Evolutionary conservation across 2,113 vertebrate species (phyloP).

Genomic region (Ranitomeya variabilis): DNA sequence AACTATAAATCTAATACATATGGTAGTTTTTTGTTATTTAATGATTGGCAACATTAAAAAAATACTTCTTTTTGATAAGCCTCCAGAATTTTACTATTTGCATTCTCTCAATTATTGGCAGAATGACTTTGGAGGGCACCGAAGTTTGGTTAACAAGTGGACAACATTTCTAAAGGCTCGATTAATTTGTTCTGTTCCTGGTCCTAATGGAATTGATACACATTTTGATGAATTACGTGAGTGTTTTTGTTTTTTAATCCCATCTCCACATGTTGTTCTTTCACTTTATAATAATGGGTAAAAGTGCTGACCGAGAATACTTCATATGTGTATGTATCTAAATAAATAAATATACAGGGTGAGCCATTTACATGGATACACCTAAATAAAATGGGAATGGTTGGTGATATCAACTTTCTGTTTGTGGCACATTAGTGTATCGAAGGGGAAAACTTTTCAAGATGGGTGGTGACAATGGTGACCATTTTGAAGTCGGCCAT

Average conservation of each 20-base stretch:
- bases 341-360: too few species aligned
- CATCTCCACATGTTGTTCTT: too few species aligned
- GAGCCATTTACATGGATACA: too few species aligned
- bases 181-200: conserved; percentile 93
- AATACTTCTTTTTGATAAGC: background rate
- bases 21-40: background rate
- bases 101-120: conserved; percentile 63
- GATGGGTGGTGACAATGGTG: too few species aligned
- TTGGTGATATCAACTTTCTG: too few species aligned
- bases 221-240: conserved; percentile 97
- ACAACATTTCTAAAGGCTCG: conserved; percentile 97
- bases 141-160: conserved; percentile 98
- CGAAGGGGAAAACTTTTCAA: too few species aligned
- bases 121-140: conserved; percentile 97
- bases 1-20: background rate
- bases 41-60: background rate
- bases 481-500: too few species aligned
- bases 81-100: background rate
- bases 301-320: too few species aligned
- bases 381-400: too few species aligned
- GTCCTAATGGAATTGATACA: conserved; percentile 95
- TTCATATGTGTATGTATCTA: too few species aligned
- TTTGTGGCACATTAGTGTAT: too few species aligned
- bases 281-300: too few species aligned
- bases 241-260: conserved; percentile 62